Conservation (phyloP, 2,797 vertebrate species). For the Clamator glandarius region DNA sequence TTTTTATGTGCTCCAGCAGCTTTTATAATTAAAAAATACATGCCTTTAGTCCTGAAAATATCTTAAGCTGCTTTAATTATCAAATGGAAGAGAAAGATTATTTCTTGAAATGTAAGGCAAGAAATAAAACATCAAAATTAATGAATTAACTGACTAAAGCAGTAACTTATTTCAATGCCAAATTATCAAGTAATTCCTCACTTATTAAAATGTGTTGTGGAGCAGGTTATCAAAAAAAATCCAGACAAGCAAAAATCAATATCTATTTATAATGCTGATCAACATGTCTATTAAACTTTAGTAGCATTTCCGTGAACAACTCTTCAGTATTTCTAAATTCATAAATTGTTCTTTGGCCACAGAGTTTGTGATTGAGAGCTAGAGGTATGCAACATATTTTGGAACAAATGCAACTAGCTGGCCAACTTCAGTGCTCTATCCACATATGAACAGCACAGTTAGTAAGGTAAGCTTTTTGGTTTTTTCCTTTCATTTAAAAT, state of each 20-base stretch:
- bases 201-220: background rate
- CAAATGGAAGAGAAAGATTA: background rate
- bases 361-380: background rate
- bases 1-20: background rate
- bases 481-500: background rate
- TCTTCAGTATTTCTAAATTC: background rate
- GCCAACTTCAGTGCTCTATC: background rate
- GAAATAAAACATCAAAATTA: background rate
- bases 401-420: constrained; percentile 6
- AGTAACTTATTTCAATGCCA: background rate
- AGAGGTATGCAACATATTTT: background rate
- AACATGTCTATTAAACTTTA: background rate
- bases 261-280: background rate
- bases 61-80: background rate
- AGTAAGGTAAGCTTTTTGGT: background rate
- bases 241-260: background rate
- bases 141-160: background rate
- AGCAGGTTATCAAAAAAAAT: background rate
- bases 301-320: background rate
- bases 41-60: background rate
- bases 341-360: background rate
- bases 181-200: background rate
- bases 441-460: background rate
- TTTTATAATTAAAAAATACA: background rate
- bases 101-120: background rate